Evolutionary conservation across 2,888 invertebrate species (phyloP), one percentile per base, ranked within the genome.

Genomic region (Nezara viridula): DNA sequence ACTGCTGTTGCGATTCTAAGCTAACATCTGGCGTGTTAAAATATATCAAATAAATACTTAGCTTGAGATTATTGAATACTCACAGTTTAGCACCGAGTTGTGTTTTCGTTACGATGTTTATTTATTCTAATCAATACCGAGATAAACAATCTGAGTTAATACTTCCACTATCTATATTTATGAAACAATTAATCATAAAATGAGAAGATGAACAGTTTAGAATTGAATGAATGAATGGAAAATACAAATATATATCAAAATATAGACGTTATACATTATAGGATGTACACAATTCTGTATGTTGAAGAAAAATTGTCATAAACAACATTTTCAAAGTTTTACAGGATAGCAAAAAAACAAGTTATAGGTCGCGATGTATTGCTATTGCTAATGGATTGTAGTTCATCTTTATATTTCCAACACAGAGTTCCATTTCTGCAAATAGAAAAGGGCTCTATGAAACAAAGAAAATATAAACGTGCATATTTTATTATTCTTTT

Each of bases 361-460:
- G n/a, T n/a, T n/a, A n/a, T n/a, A n/a, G n/a, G n/a, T n/a, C n/a
- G n/a, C n/a, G n/a, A n/a, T n/a, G n/a, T n/a, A n/a, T n/a, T n/a
- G n/a, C n/a, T n/a, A n/a, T n/a, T n/a, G n/a, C n/a, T n/a, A n/a
- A n/a, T n/a, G n/a, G n/a, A n/a, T n/a, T n/a, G n/a, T n/a, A n/a
- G n/a, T n/a, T n/a, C n/a, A n/a, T n/a, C n/a, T n/a, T n/a, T n/a
- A n/a, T 98, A 94, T 98, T 98, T 93, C 98, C 98, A 93, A 98
- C 98, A 94, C 98, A 96, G 92, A 98, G 95, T 95, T 98, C 98
- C 98, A 98, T 98, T 93, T 93, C 93, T 92, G 92, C 85, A 90
- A 91, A 90, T 90, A 86, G 55, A 86, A 77, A 88, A 90, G 52
- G 32, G 85, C 27, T 87, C 86, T 89, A 86, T 90, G 88, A 91